These are phyloP conservation scores for Puma concolor DNA, from an alignment of 2,113 vertebrate genomes.

Conservation along the genomic window DNA sequence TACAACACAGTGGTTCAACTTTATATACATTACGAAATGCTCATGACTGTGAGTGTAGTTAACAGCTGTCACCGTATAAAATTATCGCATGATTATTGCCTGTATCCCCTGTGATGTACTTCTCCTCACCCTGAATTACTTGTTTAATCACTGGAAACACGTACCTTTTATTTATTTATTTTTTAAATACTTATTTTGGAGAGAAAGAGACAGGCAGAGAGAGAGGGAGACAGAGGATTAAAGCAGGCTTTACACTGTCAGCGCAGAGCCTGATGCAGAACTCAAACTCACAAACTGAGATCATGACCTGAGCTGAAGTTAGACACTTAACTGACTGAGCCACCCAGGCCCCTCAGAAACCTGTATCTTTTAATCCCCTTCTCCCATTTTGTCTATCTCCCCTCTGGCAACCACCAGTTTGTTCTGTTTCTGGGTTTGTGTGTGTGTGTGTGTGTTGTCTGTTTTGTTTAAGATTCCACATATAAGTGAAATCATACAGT, in stretches of 20 bases:
- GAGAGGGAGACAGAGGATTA: too few species aligned
- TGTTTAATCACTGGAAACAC: not conserved
- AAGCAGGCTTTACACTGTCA: too few species aligned
- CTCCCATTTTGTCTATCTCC: not conserved
- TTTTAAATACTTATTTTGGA: too few species aligned
- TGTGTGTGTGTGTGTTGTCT: not conserved
- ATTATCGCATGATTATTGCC: not conserved
- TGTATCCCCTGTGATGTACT: not conserved
- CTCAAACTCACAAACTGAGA: too few species aligned
- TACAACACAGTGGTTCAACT: too few species aligned
- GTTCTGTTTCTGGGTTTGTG: not conserved
- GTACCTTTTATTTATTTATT: too few species aligned
- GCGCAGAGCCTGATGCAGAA: too few species aligned
- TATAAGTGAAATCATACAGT: not conserved
- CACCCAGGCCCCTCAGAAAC: too few species aligned
- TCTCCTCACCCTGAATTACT: not conserved
- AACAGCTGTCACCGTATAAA: not conserved
- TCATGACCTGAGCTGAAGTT: too few species aligned
- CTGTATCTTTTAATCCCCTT: not conserved
- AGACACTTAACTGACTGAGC: too few species aligned
- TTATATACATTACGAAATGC: not conserved
- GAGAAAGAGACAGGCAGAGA: too few species aligned
- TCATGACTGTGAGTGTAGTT: not conserved
- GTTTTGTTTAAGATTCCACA: not conserved
- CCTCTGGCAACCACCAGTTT: not conserved